Percentiles rank a stretch among this genome's conserved stretches.
Evolutionary conservation across 1,140 invertebrate genomes (phyloP).

Genomic region (Theocolax elegans): DNA sequence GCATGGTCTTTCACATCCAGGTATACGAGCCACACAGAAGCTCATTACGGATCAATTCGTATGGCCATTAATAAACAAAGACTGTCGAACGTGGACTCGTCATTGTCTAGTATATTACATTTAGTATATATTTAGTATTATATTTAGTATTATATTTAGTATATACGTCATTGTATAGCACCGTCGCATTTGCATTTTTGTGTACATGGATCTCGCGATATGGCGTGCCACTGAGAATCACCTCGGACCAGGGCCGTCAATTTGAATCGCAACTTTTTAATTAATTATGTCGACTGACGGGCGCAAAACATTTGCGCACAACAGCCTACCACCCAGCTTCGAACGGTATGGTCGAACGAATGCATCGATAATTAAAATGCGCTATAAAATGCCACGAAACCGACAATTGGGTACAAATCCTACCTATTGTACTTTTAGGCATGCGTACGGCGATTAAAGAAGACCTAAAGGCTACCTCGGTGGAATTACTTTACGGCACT

Average conservation of each 20-base stretch:
- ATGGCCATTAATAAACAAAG: neutral
- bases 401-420: no score
- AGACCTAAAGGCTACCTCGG: slow-evolving; percentile 5
- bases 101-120: neutral
- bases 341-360: slow-evolving; percentile 34
- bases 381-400: slow-evolving; percentile 25
- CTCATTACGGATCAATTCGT: neutral
- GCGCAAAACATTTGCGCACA: slow-evolving; percentile 45
- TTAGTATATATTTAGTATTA: neutral
- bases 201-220: slow-evolving; percentile 10
- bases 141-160: neutral
- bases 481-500: no score
- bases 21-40: neutral
- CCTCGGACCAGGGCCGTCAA: neutral
- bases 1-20: neutral
- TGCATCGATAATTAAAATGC: slow-evolving; percentile 37
- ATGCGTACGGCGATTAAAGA: neutral
- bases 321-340: slow-evolving; percentile 54
- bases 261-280: neutral
- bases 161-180: neutral
- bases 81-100: neutral
- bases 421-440: neutral
- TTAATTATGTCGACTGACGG: slow-evolving; percentile 43
- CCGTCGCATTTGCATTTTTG: neutral
- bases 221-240: neutral